Percentiles rank a stretch among this genome's conserved stretches.
phyloP scores from a whole-genome alignment of 2,797 vertebrate genomes.

The Darevskia mixta region DNA sequence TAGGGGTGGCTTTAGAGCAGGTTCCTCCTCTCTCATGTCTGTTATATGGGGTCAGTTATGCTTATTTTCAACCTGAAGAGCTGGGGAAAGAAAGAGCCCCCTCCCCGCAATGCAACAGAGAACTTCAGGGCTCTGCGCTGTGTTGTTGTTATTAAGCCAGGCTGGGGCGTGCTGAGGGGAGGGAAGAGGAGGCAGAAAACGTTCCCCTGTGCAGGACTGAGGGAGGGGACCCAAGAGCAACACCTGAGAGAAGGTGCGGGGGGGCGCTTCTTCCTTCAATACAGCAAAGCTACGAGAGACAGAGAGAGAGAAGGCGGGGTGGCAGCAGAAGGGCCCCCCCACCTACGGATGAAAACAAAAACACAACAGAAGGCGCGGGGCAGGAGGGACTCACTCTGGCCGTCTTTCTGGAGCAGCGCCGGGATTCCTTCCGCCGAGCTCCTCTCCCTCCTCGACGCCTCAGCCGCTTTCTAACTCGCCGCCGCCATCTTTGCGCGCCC shows the following conservation, averaged over 20 bases:
- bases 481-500: slow-evolving; percentile 95
- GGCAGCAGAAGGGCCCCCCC: neutral
- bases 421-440: neutral
- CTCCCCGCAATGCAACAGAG: too few species aligned
- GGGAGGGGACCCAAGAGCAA: neutral
- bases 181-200: neutral
- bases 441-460: slow-evolving; percentile 57
- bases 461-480: slow-evolving; percentile 87
- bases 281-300: neutral
- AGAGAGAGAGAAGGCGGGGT: neutral
- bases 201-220: accelerated
- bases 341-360: neutral
- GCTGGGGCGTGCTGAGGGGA: too few species aligned
- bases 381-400: slow-evolving; percentile 14
- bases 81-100: neutral
- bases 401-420: neutral
- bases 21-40: neutral
- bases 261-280: neutral
- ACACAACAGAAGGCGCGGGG: too few species aligned
- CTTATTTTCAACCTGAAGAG: neutral
- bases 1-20: neutral
- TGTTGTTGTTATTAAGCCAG: too few species aligned
- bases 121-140: neutral
- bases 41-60: neutral
- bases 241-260: neutral